Conservation (phyloP, 2,888 invertebrate species). For the Homarus gammarus region DNA sequence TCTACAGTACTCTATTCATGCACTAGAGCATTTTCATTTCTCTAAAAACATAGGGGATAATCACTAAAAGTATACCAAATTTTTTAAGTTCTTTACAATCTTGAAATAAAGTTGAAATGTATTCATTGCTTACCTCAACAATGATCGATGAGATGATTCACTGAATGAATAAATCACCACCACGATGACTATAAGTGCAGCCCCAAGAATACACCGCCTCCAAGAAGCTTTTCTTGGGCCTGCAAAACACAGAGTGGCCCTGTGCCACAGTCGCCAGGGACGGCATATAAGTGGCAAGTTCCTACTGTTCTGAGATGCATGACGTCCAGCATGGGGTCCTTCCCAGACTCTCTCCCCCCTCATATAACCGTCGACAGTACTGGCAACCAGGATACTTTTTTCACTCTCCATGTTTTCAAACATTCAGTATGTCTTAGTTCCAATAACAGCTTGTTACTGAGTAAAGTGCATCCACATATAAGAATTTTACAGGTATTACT, state of each 20-base stretch:
- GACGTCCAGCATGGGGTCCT: constrained; percentile 9
- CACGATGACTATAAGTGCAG: constrained; percentile 29
- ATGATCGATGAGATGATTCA: constrained; percentile 49
- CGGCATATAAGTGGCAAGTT: constrained; percentile 44
- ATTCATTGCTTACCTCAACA: constrained; percentile 42
- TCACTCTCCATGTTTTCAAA: constrained; percentile 35
- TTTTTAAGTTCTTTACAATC: too few species aligned
- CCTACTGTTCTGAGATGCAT: not conserved
- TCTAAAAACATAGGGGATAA: too few species aligned
- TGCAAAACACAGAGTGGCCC: constrained; percentile 34
- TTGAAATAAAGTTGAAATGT: too few species aligned
- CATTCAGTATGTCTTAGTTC: not conserved
- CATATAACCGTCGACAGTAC: constrained; percentile 2
- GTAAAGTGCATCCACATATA: not conserved
- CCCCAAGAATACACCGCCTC: constrained; percentile 27
- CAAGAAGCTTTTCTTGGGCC: constrained; percentile 57
- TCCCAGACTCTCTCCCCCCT: constrained; percentile 15
- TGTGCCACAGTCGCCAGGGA: constrained; percentile 68
- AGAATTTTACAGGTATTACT: not conserved
- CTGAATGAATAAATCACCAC: constrained; percentile 44
- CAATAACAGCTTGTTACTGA: not conserved
- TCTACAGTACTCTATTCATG: too few species aligned
- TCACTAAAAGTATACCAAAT: too few species aligned
- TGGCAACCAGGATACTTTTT: constrained; percentile 12
- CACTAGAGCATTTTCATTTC: too few species aligned